These are phyloP conservation scores for Antidorcas marsupialis DNA, from an alignment of 2,113 vertebrate genomes.

Conservation along the genomic window DNA sequence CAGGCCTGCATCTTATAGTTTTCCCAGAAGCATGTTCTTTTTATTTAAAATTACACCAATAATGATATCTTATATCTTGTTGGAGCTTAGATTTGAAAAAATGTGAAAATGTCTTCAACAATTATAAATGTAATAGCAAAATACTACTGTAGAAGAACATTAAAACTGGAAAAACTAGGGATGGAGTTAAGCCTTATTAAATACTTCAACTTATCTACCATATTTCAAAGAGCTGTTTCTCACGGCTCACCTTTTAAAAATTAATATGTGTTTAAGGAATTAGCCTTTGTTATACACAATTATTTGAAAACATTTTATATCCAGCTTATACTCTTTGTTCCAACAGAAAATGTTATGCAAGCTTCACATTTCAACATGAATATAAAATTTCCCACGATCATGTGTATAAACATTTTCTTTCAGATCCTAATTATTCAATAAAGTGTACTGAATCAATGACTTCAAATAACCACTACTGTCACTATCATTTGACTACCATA, in stretches of 20 bases:
- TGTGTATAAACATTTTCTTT: background rate
- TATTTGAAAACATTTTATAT: slow-evolving; percentile 6
- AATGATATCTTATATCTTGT: slow-evolving; percentile 8
- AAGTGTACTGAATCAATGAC: background rate
- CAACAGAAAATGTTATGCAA: background rate
- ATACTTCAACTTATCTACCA: background rate
- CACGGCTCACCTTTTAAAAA: background rate
- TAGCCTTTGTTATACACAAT: background rate
- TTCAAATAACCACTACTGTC: background rate
- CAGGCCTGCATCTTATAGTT: background rate
- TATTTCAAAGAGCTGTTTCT: background rate
- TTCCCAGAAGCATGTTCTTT: background rate
- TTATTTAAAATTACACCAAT: background rate
- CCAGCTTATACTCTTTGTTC: background rate
- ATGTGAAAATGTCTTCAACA: background rate
- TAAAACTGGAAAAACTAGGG: background rate
- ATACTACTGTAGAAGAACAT: background rate
- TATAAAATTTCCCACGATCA: background rate
- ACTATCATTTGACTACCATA: background rate
- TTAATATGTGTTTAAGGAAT: background rate
- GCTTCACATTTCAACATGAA: background rate
- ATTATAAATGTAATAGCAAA: slow-evolving; percentile 23
- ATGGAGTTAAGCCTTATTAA: background rate
- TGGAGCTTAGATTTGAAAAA: background rate
- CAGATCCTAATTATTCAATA: background rate